These are phyloP conservation scores for Tetramorium parvispinum DNA, from an alignment of 1,140 invertebrate genomes.

Conservation along the genomic window DNA sequence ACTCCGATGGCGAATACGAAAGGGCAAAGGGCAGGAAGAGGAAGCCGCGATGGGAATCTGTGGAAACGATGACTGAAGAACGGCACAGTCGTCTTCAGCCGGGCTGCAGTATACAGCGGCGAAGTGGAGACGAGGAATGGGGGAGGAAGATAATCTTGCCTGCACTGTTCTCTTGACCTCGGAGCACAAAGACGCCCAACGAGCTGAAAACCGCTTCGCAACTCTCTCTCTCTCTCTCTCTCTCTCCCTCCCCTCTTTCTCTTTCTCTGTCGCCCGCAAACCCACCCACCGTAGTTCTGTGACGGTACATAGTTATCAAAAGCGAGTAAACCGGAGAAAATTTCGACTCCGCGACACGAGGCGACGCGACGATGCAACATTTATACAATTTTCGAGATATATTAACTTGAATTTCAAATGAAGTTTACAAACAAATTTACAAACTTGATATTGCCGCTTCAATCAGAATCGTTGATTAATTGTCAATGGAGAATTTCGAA, in stretches of 20 bases:
- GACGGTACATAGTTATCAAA: slow-evolving; percentile 55
- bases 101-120: slow-evolving; percentile 38
- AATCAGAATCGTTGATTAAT: neutral
- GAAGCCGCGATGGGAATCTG: slow-evolving; percentile 26
- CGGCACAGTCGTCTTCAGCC: slow-evolving; percentile 46
- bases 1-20: slow-evolving; percentile 24
- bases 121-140: slow-evolving; percentile 28
- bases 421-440: neutral
- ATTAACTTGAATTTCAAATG: slow-evolving; percentile 12
- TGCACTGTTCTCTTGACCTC: slow-evolving; percentile 66
- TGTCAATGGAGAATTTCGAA: neutral
- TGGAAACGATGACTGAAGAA: slow-evolving; percentile 50
- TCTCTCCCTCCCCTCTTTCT: neutral
- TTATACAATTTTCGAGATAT: neutral
- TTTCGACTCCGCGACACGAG: slow-evolving; percentile 27
- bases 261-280: neutral
- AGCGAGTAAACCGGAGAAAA: slow-evolving; percentile 57
- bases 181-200: slow-evolving; percentile 60
- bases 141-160: slow-evolving; percentile 57
- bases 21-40: neutral
- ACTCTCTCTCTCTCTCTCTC: slow-evolving; percentile 9
- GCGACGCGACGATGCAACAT: slow-evolving; percentile 2
- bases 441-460: neutral
- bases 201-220: slow-evolving; percentile 60
- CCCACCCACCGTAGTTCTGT: slow-evolving; percentile 14